Evolutionary conservation across 2,113 vertebrate species (phyloP), one percentile per base, ranked within the genome.

Genomic region (Crocuta crocuta): DNA sequence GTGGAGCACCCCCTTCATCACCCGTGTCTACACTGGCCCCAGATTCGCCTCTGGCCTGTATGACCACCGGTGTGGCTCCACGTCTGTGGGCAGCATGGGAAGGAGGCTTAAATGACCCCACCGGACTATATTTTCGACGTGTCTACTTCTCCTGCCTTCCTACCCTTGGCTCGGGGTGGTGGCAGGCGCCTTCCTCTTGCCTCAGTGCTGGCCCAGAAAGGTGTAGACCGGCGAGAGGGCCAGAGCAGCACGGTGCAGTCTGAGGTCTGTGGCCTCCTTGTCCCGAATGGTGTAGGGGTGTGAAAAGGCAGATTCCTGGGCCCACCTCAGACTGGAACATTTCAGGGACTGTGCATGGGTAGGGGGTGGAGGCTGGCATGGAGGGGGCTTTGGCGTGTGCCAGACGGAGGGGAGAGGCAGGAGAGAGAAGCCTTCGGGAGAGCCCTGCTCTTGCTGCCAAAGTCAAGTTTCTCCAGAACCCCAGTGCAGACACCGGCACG

Each of bases 401-500:
- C 0, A 0, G 19, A 2, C 3, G 19, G 79, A 17, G 15, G 73
- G 50, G 26, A 12, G 17, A 31, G 4, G 17, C 19, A 15, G 86
- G 55, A 66, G 68, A 83, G 19, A 58, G 84, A 5, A 43, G 35
- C 19, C 33, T 10, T 79, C 6, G 2, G 10, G 65, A 19, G 61
- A 73, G 50, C 26, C 35, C 17, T 1, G 8, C 85, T 83, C 50
- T 48, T 58, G 35, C 45, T 65, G 84, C 63, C 1, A 0, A 21
- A 10, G 43, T 16, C 24, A 0, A 0, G 1, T 83, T 95, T 87
- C 90, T 94, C 35, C 0, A 9, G 80, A 11, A 31, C 12, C 1
- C 86, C 68, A 0, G 19, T 12, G 50, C 3, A 24, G 55, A 28
- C 10, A 0, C 23, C 10, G 23, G 26, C 16, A 0, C 0, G 10